Base-by-base conservation (phyloP, 2,113 vertebrate genomes). In the Petroica traversi region DNA sequence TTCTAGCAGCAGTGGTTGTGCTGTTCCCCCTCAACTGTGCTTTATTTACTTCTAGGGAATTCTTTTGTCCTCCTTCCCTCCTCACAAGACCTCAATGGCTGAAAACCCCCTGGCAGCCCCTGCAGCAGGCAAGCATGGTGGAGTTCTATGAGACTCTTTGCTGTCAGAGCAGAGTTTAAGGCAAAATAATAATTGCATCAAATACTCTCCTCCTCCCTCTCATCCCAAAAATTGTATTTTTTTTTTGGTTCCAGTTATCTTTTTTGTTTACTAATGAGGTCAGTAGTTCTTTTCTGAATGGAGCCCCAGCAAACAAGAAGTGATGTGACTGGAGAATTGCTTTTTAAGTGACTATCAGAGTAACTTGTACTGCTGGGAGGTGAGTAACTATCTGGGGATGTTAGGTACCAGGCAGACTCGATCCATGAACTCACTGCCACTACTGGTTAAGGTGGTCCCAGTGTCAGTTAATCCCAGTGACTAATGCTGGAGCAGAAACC, bases 21-120 rank as follows among this genome's bases (percentile, higher is more conserved):
- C n/a, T 69, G 11, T 11, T 57, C 13, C 49, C 6, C 8, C 55
- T 69, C 0, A 0, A 23, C 25, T 31, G 9, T 4, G 10, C 41
- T 87, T 77, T 49, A 24, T 51, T 72, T 36, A 1, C 12, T 67
- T 33, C 29, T 26, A 28, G 25, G 24, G 52, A 87, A 55, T 59
- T 63, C 33, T 64, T 43, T 62, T 48, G 17, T 71, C 23, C 31
- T 83, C 22, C 19, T 48, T 72, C 15, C 22, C n/a, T 73, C 12
- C 23, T 57, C 28, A 28, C 0, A 2, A 62, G 61, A 33, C 26
- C 59, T 33, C 3, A 0, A 24, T 13, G 16, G 14, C 2, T 13
- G 41, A 25, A 17, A 67, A 71, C 5, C 3, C 11, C 40, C 46
- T n/a, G 10, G 54, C 36, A 95, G 67, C 15, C 33, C 41, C 41